Percentiles rank a stretch among this genome's conserved stretches.
These are phyloP conservation scores for Furcifer pardalis DNA, from an alignment of 2,797 vertebrate genomes.

Conservation along the genomic window DNA sequence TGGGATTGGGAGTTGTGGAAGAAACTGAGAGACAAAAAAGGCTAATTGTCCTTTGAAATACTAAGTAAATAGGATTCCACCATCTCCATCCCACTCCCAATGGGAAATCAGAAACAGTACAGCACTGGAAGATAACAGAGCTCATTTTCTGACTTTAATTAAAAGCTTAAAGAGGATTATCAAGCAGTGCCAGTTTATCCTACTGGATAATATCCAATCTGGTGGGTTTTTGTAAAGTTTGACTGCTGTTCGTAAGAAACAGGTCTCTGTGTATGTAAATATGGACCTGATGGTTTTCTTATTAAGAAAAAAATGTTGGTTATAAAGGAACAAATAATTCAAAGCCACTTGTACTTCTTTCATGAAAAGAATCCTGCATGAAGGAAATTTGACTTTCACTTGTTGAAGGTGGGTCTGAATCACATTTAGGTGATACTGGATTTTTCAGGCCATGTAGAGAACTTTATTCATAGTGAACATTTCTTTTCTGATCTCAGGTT, in stretches of 20 bases:
- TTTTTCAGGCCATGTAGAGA: not conserved
- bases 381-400: not conserved
- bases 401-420: not conserved
- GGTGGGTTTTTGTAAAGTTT: not conserved
- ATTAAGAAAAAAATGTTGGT: not conserved
- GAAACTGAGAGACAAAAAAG: not conserved
- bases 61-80: not conserved
- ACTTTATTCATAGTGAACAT: not conserved
- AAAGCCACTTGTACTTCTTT: not conserved
- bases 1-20: not conserved
- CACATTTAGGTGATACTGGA: not conserved
- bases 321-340: not conserved
- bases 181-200: constrained; percentile 16
- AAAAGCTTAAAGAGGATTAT: constrained; percentile 33
- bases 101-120: constrained; percentile 9
- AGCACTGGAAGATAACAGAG: not conserved
- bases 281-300: not conserved
- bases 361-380: not conserved
- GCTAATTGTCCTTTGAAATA: not conserved
- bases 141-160: constrained; percentile 10
- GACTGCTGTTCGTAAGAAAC: constrained; percentile 15
- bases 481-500: not conserved
- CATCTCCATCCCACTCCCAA: not conserved
- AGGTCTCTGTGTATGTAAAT: not conserved
- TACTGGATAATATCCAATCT: constrained; percentile 7